phyloP scores from a whole-genome alignment of 2,888 invertebrate species.

The Pyrocoelia pectoralis region DNA sequence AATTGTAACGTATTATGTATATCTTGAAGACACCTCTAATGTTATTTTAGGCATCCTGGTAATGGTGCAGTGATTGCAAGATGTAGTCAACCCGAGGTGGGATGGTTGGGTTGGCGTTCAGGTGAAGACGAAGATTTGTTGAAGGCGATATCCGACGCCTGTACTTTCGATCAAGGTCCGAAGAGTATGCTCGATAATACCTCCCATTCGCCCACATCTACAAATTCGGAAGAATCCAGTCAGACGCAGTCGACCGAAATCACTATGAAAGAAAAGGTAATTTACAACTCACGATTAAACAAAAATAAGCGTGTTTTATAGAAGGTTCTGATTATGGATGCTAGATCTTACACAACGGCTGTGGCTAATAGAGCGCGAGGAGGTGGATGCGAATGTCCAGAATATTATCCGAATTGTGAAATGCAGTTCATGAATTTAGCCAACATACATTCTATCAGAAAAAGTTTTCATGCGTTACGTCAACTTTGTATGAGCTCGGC shows the following conservation, averaged over 20 bases:
- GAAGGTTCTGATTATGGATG: conserved; percentile 92
- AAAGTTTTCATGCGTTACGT: conserved; percentile 89
- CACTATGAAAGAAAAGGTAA: conserved; percentile 46
- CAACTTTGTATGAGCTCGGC: conserved; percentile 79
- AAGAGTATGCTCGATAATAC: conserved; percentile 56
- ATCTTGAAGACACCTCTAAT: too few relatives aligned
- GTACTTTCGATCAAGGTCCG: conserved; percentile 73
- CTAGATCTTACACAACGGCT: conserved; percentile 94
- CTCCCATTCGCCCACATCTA: conserved; percentile 45
- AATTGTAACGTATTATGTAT: too few relatives aligned
- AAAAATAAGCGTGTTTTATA: conserved; percentile 49
- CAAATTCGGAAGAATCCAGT: conserved; percentile 53
- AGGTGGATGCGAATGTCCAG: conserved; percentile 95
- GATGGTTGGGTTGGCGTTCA: conserved; percentile 94
- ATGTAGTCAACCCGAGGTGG: conserved; percentile 95
- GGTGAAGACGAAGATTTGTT: conserved; percentile 88
- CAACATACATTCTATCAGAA: conserved; percentile 95
- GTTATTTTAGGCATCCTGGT: conserved; percentile 74
- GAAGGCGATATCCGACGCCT: conserved; percentile 83
- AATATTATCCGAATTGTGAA: conserved; percentile 94
- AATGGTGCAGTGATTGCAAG: conserved; percentile 95
- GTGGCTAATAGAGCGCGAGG: conserved; percentile 96
- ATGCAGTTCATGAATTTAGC: conserved; percentile 97
- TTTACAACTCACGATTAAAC: background rate
- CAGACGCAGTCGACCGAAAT: conserved; percentile 49